A percentile compares a stretch with the other conserved stretches of the same genome.
Evolutionary conservation across 2,888 invertebrate genomes (phyloP).

Genomic region (Mythimna lalbum): DNA sequence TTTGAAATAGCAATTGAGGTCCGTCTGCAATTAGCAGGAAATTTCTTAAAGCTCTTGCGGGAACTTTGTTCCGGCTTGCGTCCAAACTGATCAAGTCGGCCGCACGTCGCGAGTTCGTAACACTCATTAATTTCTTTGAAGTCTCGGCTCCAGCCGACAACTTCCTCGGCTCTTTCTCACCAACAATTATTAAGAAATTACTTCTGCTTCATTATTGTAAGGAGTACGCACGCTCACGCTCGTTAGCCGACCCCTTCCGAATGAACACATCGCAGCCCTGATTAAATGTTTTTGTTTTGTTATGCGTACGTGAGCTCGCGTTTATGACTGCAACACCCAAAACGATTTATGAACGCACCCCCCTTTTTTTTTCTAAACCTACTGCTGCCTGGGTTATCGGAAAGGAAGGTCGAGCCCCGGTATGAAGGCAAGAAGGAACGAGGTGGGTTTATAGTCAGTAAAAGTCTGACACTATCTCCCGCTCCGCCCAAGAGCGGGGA

Average conservation of each 20-base stretch:
- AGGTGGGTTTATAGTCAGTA: too few species aligned
- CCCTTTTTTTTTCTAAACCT: too few species aligned
- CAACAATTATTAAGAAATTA: conserved; percentile 88
- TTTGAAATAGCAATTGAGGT: conserved; percentile 73
- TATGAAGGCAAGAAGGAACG: too few species aligned
- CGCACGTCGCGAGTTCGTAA: conserved; percentile 88
- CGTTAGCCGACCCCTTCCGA: conserved; percentile 74
- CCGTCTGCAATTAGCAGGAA: conserved; percentile 83
- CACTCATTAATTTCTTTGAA: conserved; percentile 90
- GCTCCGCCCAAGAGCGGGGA: too few species aligned
- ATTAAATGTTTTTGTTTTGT: conserved; percentile 76
- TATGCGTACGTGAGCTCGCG: conserved; percentile 49
- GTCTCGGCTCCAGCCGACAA: conserved; percentile 83
- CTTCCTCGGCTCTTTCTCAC: conserved; percentile 82
- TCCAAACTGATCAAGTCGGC: conserved; percentile 89
- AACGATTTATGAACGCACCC: conserved; percentile 28
- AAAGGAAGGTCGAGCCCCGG: too few species aligned
- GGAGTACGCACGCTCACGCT: conserved; percentile 73
- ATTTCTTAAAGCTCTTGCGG: conserved; percentile 82
- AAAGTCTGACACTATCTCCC: too few species aligned
- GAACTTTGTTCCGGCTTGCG: conserved; percentile 89
- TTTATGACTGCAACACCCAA: conserved; percentile 34
- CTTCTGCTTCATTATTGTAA: conserved; percentile 83
- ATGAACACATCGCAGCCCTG: conserved; percentile 71
- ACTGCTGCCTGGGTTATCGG: too few species aligned